Percentiles rank a stretch among this genome's conserved stretches.
These are phyloP conservation scores for Trisateles emortualis DNA, from an alignment of 2,888 invertebrate genomes.

Conservation along the genomic window DNA sequence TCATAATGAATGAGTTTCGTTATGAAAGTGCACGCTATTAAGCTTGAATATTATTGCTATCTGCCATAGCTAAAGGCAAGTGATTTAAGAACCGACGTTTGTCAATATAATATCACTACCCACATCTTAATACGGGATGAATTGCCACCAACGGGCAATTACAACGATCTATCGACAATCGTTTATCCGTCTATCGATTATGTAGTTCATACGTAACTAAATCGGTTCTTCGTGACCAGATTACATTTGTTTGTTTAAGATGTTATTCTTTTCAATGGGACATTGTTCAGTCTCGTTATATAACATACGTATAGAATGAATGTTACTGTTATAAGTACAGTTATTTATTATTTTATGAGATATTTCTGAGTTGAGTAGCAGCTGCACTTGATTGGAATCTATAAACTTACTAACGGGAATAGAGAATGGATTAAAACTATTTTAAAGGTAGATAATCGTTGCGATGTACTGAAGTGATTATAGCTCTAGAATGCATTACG, in stretches of 20 bases:
- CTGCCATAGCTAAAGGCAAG: slow-evolving; percentile 8
- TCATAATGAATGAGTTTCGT: slow-evolving; percentile 9
- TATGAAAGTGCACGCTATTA: slow-evolving; percentile 21
- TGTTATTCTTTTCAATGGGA: slow-evolving; percentile 36
- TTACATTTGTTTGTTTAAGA: slow-evolving; percentile 20
- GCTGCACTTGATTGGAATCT: neutral
- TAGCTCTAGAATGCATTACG: no score
- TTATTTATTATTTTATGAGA: neutral
- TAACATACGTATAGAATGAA: slow-evolving; percentile 1
- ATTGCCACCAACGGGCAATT: slow-evolving; percentile 42
- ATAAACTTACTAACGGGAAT: neutral
- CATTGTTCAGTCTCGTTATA: neutral
- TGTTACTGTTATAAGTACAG: slow-evolving; percentile 6
- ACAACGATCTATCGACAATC: slow-evolving; percentile 29
- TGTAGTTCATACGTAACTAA: slow-evolving; percentile 52
- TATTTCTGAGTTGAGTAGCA: neutral
- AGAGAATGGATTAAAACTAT: no score
- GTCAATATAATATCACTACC: slow-evolving; percentile 39
- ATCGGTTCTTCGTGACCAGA: slow-evolving; percentile 59
- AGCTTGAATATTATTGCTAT: slow-evolving; percentile 17
- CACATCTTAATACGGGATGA: slow-evolving; percentile 39
- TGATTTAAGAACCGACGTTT: slow-evolving; percentile 30
- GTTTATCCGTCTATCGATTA: slow-evolving; percentile 46
- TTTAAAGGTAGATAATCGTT: no score
- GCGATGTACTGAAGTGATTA: no score